These are phyloP conservation scores for Forbesichthys papilliferus DNA, from an alignment of 2,113 vertebrate species.

Conservation along the genomic window DNA sequence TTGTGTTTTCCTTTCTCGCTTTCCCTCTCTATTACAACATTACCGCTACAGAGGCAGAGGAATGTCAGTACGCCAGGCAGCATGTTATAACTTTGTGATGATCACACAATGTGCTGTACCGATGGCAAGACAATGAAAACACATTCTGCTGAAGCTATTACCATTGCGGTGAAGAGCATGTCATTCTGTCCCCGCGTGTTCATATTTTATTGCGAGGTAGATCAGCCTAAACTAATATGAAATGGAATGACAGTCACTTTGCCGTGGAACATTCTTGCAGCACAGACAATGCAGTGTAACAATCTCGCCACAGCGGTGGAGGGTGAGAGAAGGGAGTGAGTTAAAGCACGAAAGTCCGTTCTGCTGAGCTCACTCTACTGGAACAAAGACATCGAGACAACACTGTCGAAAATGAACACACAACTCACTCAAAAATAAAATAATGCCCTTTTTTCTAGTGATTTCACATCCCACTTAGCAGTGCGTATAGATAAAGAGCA, in stretches of 20 bases:
- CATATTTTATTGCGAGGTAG: slow-evolving; percentile 51
- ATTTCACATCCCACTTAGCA: background rate
- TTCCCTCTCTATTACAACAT: background rate
- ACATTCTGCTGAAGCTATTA: slow-evolving; percentile 46
- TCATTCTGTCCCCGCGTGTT: slow-evolving; percentile 57
- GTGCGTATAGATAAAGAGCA: background rate
- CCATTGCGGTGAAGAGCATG: slow-evolving; percentile 48
- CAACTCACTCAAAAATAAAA: slow-evolving; percentile 45
- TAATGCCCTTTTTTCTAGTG: slow-evolving; percentile 11
- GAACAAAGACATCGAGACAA: too few species aligned
- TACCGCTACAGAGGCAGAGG: background rate
- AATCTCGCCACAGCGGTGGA: slow-evolving; percentile 57
- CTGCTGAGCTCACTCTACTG: slow-evolving; percentile 33
- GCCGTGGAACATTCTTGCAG: slow-evolving; percentile 36
- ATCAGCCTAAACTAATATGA: slow-evolving; percentile 61
- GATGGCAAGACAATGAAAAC: slow-evolving; percentile 50
- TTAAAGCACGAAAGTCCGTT: slow-evolving; percentile 53
- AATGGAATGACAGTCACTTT: slow-evolving; percentile 58
- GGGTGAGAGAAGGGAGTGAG: slow-evolving; percentile 32
- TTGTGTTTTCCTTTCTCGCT: background rate
- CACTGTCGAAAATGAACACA: slow-evolving; percentile 36
- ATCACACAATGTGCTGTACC: slow-evolving; percentile 41
- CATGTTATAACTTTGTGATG: slow-evolving; percentile 46
- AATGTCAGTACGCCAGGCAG: slow-evolving; percentile 21
- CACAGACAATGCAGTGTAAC: slow-evolving; percentile 55